Conservation (phyloP, 2,888 invertebrate species). For the Plebejus anna region DNA sequence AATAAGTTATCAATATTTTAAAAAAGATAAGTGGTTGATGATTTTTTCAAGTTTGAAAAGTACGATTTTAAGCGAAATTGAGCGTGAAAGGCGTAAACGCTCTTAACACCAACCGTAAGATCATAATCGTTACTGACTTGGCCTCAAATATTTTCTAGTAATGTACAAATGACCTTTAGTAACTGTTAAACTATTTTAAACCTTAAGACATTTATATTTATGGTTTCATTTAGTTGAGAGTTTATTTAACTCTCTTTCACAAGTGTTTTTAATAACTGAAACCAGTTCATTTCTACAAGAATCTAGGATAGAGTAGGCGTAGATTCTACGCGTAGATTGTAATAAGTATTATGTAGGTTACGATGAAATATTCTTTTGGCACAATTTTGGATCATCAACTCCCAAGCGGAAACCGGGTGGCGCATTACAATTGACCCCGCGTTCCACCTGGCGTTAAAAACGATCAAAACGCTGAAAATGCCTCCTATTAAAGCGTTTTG, state of each 20-base stretch:
- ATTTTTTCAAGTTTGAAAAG: no score
- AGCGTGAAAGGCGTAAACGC: no score
- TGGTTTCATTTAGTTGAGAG: not conserved
- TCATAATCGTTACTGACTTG: slow-evolving; percentile 12
- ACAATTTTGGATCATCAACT: no score
- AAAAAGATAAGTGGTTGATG: no score
- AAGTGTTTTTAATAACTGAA: not conserved
- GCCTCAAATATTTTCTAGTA: not conserved
- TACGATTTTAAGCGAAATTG: no score
- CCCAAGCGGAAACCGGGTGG: no score
- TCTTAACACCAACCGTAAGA: not conserved
- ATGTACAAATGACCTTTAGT: not conserved
- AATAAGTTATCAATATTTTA: no score
- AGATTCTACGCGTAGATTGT: not conserved
- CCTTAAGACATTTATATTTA: not conserved
- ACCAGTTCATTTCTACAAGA: not conserved
- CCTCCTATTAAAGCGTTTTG: no score
- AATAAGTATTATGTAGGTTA: not conserved
- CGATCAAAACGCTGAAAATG: no score
- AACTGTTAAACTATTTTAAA: not conserved
- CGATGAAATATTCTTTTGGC: not conserved
- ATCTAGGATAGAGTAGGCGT: not conserved
- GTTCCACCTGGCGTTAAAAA: no score
- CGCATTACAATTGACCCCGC: no score
- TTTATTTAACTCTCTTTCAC: not conserved